Evolutionary conservation across 2,888 invertebrate genomes (phyloP).

Genomic region (Lasioglossum lativentre): DNA sequence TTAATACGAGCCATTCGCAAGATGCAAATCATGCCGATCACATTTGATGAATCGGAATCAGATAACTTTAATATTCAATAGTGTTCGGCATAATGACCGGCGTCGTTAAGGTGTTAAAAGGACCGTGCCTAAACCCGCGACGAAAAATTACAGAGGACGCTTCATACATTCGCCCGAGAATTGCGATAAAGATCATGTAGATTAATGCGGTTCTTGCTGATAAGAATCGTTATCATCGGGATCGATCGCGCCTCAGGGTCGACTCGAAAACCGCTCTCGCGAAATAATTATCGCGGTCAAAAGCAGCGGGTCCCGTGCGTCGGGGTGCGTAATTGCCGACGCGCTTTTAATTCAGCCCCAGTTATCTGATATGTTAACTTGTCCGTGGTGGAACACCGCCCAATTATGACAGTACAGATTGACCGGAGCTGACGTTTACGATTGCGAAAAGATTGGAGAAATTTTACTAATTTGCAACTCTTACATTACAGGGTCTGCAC

Average conservation of each 20-base stretch:
- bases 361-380: constrained; percentile 67
- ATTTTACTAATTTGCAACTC: not conserved
- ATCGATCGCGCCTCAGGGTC: constrained; percentile 38
- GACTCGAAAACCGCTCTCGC: constrained; percentile 39
- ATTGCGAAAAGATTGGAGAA: constrained; percentile 31
- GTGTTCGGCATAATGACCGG: not conserved
- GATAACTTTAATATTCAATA: not conserved
- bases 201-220: constrained; percentile 28
- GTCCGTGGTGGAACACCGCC: constrained; percentile 51
- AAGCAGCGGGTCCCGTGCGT: constrained; percentile 46
- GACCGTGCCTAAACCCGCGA: not conserved
- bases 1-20: not conserved
- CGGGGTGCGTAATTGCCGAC: constrained; percentile 63
- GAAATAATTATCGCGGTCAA: constrained; percentile 59
- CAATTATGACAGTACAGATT: constrained; percentile 67
- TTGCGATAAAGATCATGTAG: constrained; percentile 23
- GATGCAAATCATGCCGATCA: not conserved
- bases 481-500: not conserved
- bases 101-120: not conserved
- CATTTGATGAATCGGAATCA: not conserved
- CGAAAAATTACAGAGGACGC: constrained; percentile 2
- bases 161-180: not conserved
- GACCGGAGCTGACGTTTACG: constrained; percentile 41
- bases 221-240: constrained; percentile 37
- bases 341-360: constrained; percentile 59